A percentile compares a stretch with the other conserved stretches of the same genome.
phyloP scores from a whole-genome alignment of 2,113 vertebrate genomes.

The Stegastes partitus region DNA sequence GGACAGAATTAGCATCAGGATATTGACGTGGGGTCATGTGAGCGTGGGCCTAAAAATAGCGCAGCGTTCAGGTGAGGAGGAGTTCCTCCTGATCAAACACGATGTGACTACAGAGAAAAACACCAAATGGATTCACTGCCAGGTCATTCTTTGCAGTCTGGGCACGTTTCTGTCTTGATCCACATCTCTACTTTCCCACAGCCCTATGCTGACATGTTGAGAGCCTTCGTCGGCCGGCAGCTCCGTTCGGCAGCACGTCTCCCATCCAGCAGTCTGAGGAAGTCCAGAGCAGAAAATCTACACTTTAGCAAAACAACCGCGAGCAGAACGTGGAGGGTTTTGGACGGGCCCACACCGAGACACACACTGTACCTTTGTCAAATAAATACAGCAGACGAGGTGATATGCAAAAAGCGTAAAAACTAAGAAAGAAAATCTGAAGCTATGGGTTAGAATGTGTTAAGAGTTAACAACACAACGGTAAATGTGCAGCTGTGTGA shows the following conservation, averaged over 20 bases:
- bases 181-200: conserved; percentile 60
- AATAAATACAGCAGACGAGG: conserved; percentile 46
- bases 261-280: conserved; percentile 48
- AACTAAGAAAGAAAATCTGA: background rate
- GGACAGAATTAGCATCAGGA: conserved; percentile 62
- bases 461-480: background rate
- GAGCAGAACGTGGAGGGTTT: conserved; percentile 38
- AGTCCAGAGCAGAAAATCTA: conserved; percentile 44
- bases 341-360: conserved; percentile 9
- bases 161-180: conserved; percentile 55
- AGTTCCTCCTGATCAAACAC: conserved; percentile 65
- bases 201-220: conserved; percentile 31
- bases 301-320: conserved; percentile 41
- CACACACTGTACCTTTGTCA: conserved; percentile 30
- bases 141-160: conserved; percentile 44
- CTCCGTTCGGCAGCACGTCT: conserved; percentile 32
- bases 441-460: no score
- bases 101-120: conserved; percentile 29
- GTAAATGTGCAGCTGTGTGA: background rate
- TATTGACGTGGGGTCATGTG: conserved; percentile 69
- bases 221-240: conserved; percentile 18
- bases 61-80: conserved; percentile 66
- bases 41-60: conserved; percentile 75
- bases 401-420: conserved; percentile 9
- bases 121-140: conserved; percentile 30